Evolutionary conservation across 1,140 invertebrate species (phyloP).

Genomic region (Sitobion miscanthi): DNA sequence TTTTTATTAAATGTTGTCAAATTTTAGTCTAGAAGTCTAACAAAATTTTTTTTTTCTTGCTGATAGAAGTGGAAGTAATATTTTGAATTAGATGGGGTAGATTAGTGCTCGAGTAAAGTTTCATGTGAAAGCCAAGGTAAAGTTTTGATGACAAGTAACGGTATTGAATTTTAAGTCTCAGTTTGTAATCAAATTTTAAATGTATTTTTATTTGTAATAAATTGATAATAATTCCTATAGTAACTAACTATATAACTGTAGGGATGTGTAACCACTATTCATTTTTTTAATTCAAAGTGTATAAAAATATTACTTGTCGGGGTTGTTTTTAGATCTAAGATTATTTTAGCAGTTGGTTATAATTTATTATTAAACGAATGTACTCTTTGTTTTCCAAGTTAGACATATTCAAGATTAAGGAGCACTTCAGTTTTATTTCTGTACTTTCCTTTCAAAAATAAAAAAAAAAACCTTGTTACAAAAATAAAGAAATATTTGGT

Average conservation of each 20-base stretch:
- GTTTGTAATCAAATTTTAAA: not conserved
- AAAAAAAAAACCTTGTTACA: not conserved
- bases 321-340: not conserved
- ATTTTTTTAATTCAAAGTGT: not conserved
- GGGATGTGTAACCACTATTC: not conserved
- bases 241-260: not conserved
- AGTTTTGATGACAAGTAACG: too few relatives aligned
- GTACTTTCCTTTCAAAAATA: not conserved
- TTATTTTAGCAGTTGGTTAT: not conserved
- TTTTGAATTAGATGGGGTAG: not conserved
- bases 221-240: not conserved
- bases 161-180: not conserved
- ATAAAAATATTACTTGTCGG: not conserved
- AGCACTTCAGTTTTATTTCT: not conserved
- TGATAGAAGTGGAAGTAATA: not conserved
- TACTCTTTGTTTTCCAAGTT: not conserved
- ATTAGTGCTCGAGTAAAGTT: too few relatives aligned
- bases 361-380: constrained; percentile 1
- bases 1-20: not conserved
- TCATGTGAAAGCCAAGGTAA: too few relatives aligned
- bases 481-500: not conserved
- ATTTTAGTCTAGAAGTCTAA: not conserved
- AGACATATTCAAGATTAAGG: not conserved
- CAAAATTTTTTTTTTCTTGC: not conserved
- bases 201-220: not conserved